Base-by-base conservation (phyloP, 1,140 invertebrate species). In the Drosophila lowei region DNA sequence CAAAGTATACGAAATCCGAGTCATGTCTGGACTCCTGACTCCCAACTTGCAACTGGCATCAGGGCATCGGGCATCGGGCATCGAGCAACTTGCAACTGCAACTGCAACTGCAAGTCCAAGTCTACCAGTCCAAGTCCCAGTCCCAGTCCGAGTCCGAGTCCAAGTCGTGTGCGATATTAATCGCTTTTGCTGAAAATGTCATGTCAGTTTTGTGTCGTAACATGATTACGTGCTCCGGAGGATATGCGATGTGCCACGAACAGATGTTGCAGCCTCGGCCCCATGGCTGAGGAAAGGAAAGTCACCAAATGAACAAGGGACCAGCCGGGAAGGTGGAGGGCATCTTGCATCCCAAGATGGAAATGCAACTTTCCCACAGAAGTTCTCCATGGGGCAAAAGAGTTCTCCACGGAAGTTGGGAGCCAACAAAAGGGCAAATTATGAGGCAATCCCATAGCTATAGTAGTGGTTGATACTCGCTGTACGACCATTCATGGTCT, bases 201-300 rank as follows among this genome's bases (percentile, higher is more conserved):
- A 86, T 90, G 86, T 90, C 86, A 90, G 81, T 61, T 79, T 75
- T 86, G 72, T 90, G 86, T 90, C 86, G 86, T 77, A 90, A 90
- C 76, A 90, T 86, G 76, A 83, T 90, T 90, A 90, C 76, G 78
- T 79, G 80, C 59, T 77, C 50, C 72, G 44, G 64, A 75, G 76
- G 73, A 74, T 57, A 66, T 41, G 52, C 58, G 62, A 70, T 58
- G 63, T 70, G 53, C 52, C 42, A 38, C 64, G 42, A 67, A 46
- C 63, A 68, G 18, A 68, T 68, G 65, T 68, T 42, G 63, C 65
- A 43, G 16, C 6, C 44, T 18, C n/a, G 38, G 64, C 25, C 61
- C 28, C 28, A 8, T 28, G 28, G 6, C 41, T 25, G 21, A 23
- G 15, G 18, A 62, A 47, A 11, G 43, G 11, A 0, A 4, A 0